Conservation (phyloP, 2,797 vertebrate species). For the Epinephelus coioides region DNA sequence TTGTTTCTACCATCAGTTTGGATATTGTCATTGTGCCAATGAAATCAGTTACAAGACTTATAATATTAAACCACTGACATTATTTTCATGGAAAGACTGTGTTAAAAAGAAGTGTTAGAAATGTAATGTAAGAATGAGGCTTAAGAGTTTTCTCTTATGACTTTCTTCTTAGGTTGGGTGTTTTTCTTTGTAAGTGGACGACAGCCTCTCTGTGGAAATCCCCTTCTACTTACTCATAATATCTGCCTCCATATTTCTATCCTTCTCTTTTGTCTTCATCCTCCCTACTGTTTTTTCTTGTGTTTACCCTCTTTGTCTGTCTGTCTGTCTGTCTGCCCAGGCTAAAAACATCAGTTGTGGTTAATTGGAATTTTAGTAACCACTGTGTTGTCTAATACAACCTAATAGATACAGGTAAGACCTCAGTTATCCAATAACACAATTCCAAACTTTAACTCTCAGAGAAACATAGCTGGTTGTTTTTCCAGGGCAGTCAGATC, state of each 20-base stretch:
- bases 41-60: background rate
- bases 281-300: background rate
- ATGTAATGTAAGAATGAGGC: background rate
- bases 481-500: background rate
- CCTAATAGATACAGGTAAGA: background rate
- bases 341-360: background rate
- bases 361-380: background rate
- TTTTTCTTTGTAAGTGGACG: constrained; percentile 26
- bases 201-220: constrained; percentile 45
- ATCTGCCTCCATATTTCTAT: background rate
- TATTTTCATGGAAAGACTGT: background rate
- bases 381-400: background rate
- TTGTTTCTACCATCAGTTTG: background rate
- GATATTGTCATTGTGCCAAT: background rate
- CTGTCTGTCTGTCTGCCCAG: background rate
- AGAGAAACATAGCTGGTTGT: background rate
- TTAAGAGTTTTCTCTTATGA: background rate
- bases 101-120: background rate
- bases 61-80: background rate
- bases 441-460: background rate
- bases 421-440: background rate
- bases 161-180: background rate
- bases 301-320: too few relatives aligned
- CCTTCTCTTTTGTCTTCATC: constrained; percentile 16
- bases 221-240: constrained; percentile 29